Evolutionary conservation across 2,113 vertebrate genomes (phyloP).

Genomic region (Colistium nudipinnis): DNA sequence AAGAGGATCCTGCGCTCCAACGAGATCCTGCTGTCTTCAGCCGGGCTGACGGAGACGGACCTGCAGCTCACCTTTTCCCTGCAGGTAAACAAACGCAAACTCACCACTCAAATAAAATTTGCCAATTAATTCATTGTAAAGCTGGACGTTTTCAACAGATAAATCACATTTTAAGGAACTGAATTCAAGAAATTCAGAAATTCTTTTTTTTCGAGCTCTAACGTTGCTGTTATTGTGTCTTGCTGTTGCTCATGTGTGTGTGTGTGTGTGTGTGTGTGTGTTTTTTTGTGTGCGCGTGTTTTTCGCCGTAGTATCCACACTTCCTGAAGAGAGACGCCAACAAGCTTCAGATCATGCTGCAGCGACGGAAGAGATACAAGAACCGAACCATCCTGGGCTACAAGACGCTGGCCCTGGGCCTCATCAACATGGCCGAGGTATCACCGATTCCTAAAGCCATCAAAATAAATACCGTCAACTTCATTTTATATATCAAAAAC

Average conservation of each 20-base stretch:
- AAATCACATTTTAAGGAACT: no score
- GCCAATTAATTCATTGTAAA: no score
- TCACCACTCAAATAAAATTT: no score
- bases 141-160: no score
- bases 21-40: constrained; percentile 88
- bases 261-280: background rate
- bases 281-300: background rate
- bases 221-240: no score
- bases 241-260: background rate
- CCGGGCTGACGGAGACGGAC: constrained; percentile 89
- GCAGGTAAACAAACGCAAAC: constrained; percentile 79
- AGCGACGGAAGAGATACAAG: constrained; percentile 91
- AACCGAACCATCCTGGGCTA: constrained; percentile 95
- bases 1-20: constrained; percentile 93
- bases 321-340: constrained; percentile 94
- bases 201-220: no score
- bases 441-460: no score
- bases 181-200: no score
- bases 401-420: constrained; percentile 90
- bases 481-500: no score
- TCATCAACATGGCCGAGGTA: constrained; percentile 96
- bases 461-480: no score
- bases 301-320: constrained; percentile 86
- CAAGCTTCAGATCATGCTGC: constrained; percentile 93
- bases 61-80: constrained; percentile 92